Evolutionary conservation across 2,113 vertebrate genomes (phyloP).

Genomic region (Pseudorhombus dupliciocellatus): DNA sequence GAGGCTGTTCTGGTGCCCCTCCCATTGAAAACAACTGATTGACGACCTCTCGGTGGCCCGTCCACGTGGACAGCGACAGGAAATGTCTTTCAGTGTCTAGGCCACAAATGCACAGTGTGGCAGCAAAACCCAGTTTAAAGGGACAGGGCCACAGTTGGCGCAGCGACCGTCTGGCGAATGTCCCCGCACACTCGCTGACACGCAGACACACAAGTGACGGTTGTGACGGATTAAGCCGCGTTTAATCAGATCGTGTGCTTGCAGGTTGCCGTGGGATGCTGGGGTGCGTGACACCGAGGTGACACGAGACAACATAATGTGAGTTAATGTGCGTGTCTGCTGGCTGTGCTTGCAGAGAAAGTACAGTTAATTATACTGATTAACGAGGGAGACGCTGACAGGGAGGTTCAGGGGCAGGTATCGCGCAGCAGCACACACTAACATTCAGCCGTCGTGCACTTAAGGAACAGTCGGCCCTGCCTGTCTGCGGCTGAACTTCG

Average conservation of each 20-base stretch:
- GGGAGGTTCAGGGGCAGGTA: conserved; percentile 38
- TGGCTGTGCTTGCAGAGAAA: conserved; percentile 50
- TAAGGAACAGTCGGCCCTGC: conserved; percentile 30
- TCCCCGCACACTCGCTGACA: conserved; percentile 42
- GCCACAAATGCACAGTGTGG: conserved; percentile 26
- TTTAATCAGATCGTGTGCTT: conserved; percentile 31
- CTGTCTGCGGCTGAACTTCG: conserved; percentile 47
- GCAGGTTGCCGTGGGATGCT: conserved; percentile 44
- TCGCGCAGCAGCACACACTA: conserved; percentile 22
- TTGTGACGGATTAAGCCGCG: conserved; percentile 1
- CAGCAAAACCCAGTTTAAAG: conserved; percentile 14
- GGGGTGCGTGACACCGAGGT: conserved; percentile 22
- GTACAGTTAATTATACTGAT: conserved; percentile 64
- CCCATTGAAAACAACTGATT: not conserved
- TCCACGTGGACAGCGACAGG: conserved; percentile 10
- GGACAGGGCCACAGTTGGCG: not conserved
- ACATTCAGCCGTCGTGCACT: conserved; percentile 27
- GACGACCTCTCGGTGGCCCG: not conserved
- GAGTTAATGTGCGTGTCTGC: conserved; percentile 26
- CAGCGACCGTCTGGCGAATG: conserved; percentile 33
- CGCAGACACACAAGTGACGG: conserved; percentile 40
- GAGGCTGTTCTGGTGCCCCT: not conserved
- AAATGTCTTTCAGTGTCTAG: conserved; percentile 17
- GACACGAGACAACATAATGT: conserved; percentile 21
- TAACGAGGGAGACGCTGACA: conserved; percentile 35